These are phyloP conservation scores for Lophotriccus pileatus DNA, from an alignment of 2,797 vertebrate species.

Conservation along the genomic window DNA sequence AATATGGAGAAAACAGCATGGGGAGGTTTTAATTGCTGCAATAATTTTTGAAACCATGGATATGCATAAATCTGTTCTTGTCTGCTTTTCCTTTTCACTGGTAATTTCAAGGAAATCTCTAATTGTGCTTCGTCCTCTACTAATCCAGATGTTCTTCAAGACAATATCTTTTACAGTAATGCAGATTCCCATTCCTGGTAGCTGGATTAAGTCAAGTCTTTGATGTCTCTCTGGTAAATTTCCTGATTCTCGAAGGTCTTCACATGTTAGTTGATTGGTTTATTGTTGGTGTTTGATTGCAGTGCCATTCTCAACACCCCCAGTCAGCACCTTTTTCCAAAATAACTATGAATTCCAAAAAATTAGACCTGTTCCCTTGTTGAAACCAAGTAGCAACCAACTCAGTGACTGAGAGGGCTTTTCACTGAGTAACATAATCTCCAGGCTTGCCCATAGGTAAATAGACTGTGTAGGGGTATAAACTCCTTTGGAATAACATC, in stretches of 20 bases:
- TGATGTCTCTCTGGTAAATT: neutral
- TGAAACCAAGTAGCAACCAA: neutral
- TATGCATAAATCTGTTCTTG: neutral
- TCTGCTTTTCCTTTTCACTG: neutral
- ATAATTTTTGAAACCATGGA: neutral
- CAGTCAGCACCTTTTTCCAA: neutral
- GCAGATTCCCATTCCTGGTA: neutral
- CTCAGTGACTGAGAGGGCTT: neutral
- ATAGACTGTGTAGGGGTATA: neutral
- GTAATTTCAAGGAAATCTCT: neutral
- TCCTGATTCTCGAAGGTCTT: neutral
- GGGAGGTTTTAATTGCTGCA: neutral
- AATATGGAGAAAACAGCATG: neutral
- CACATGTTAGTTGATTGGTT: neutral
- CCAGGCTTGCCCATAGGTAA: neutral
- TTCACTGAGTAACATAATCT: neutral
- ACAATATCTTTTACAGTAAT: constrained; percentile 14
- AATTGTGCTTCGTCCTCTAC: neutral
- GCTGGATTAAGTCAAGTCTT: constrained; percentile 14
- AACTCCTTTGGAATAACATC: neutral
- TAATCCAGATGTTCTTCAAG: neutral
- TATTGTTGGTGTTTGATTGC: neutral
- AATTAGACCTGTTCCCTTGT: neutral
- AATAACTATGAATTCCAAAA: neutral
- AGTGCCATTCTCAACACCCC: neutral